Evolutionary conservation across 1,140 invertebrate species (phyloP).

Genomic region (Ceratosolen fusciceps): DNA sequence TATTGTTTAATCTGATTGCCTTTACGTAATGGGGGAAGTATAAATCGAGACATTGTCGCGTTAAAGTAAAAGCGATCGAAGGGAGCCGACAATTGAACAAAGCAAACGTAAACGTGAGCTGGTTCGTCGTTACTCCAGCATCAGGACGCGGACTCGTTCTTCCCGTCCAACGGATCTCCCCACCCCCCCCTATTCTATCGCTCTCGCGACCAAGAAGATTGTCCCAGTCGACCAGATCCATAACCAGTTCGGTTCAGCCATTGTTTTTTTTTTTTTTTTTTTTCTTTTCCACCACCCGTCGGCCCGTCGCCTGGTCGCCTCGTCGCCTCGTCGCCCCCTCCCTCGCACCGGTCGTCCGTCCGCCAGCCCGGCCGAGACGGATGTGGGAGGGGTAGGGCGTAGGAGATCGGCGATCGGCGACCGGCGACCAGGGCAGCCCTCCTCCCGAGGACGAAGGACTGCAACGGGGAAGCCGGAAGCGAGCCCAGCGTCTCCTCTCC

Average conservation of each 20-base stretch:
- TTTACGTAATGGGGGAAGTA: no score
- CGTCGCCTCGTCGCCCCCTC: slow-evolving; percentile 5
- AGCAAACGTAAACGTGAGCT: no score
- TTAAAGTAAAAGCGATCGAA: background rate
- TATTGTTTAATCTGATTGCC: no score
- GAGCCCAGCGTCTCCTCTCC: no score
- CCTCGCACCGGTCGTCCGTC: background rate
- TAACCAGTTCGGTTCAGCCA: slow-evolving; percentile 32
- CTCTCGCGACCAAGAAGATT: background rate
- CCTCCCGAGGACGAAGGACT: no score
- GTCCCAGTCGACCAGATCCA: background rate
- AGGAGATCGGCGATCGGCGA: no score
- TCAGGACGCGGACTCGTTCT: background rate
- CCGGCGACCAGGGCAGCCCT: no score
- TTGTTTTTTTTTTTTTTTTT: slow-evolving; percentile 24
- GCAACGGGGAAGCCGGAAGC: no score
- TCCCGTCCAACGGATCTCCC: background rate
- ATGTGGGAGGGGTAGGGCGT: no score
- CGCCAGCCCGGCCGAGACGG: background rate
- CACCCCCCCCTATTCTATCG: background rate
- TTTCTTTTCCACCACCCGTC: background rate
- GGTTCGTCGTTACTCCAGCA: background rate
- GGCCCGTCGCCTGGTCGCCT: background rate
- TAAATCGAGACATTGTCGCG: background rate
- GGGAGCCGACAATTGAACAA: background rate